Conservation (phyloP, 1,140 invertebrate genomes). For the Epicauta chinensis region DNA sequence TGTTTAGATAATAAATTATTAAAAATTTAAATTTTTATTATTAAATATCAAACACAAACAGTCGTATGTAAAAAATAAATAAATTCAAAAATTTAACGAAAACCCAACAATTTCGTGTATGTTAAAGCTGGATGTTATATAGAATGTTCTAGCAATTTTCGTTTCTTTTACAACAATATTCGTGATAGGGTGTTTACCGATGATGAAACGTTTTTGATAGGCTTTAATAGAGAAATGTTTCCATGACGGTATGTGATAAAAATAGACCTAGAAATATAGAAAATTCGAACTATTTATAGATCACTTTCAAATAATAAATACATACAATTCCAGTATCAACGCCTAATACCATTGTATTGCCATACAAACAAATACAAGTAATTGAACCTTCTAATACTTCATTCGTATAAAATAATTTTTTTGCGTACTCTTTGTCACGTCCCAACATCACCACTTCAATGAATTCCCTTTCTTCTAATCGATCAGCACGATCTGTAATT, state of each 20-base stretch:
- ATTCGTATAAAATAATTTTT: slow-evolving; percentile 39
- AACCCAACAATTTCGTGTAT: slow-evolving; percentile 33
- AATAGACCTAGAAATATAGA: slow-evolving; percentile 32
- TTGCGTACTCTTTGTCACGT: slow-evolving; percentile 25
- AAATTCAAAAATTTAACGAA: slow-evolving; percentile 11
- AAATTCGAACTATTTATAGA: not conserved
- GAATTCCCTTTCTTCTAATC: slow-evolving; percentile 28
- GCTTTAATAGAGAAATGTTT: slow-evolving; percentile 33
- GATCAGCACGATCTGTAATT: slow-evolving; percentile 26
- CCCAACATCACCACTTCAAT: slow-evolving; percentile 37
- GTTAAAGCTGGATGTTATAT: slow-evolving; percentile 34
- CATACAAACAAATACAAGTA: slow-evolving; percentile 39
- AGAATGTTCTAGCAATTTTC: slow-evolving; percentile 30
- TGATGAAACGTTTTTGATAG: slow-evolving; percentile 29
- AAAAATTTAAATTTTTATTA: not conserved
- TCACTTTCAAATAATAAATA: slow-evolving; percentile 6
- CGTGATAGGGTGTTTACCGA: slow-evolving; percentile 36
- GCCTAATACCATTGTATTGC: slow-evolving; percentile 36
- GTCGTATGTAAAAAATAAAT: not conserved
- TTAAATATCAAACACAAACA: not conserved
- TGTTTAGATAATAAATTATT: not conserved
- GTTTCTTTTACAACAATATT: slow-evolving; percentile 32
- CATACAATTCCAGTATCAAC: slow-evolving; percentile 35
- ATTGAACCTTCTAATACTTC: slow-evolving; percentile 34
- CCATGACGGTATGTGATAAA: slow-evolving; percentile 35